Conservation (phyloP, 2,797 vertebrate species). For the Helarctos malayanus region DNA sequence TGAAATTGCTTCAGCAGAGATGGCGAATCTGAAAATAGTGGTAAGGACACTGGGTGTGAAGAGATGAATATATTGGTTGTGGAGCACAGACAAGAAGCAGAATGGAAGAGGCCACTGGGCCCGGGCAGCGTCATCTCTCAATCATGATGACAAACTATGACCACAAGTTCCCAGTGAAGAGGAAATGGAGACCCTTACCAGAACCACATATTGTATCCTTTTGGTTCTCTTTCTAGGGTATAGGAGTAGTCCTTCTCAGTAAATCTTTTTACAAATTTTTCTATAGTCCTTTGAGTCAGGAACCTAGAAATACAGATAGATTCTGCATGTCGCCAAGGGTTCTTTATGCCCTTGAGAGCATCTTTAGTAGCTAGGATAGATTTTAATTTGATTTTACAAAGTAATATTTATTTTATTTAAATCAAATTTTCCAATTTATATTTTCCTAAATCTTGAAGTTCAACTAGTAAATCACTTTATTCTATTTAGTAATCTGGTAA, state of each 20-base stretch:
- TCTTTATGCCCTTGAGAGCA: background rate
- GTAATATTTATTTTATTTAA: conserved; percentile 16
- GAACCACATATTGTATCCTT: no score
- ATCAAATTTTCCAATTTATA: background rate
- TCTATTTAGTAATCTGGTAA: background rate
- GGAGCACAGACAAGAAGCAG: background rate
- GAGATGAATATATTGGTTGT: background rate
- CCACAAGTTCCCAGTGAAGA: background rate
- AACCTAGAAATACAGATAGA: background rate
- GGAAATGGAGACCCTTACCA: background rate
- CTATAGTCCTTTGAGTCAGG: background rate
- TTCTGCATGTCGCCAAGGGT: background rate
- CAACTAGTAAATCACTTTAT: background rate
- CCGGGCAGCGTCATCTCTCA: background rate
- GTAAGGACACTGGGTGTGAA: background rate
- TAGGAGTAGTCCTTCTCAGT: background rate
- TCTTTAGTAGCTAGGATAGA: background rate
- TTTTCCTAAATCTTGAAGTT: background rate
- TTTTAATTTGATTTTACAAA: background rate
- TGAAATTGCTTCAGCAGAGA: conserved; percentile 24
- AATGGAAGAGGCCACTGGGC: background rate
- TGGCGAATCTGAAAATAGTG: conserved; percentile 29
- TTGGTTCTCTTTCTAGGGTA: background rate
- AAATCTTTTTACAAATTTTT: background rate
- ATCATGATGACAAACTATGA: background rate